Base-by-base conservation (phyloP, 2,113 vertebrate genomes). In the Marcusenius ussheri region DNA sequence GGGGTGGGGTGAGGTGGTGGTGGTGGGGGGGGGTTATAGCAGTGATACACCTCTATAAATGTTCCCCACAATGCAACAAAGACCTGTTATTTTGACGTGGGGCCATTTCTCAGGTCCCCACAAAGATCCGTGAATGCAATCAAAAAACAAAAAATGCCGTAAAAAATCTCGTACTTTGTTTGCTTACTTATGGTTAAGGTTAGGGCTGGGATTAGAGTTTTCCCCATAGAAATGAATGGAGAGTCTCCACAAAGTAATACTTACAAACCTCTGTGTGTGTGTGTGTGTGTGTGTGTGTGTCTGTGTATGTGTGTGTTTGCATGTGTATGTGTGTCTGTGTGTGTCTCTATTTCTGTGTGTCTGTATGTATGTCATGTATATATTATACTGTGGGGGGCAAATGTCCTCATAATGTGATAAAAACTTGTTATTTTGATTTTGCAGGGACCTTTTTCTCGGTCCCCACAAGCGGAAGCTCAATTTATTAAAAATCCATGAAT, bases 1-100 rank as follows among this genome's bases (percentile, higher is more conserved):
- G 51, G 4, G 15, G 3, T 3, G 50, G 50, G 50, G 93, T 15
- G 50, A 17, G 50, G 93, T 94, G 93, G 92, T 8, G n/a, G 42
- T 3, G 21, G 24, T 0, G 56, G 1, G 10, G 11, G 31, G 70
- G 70, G 70, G 70, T 15, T 39, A 17, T 17, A 77, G 13, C 70
- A 0, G 31, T 77, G 9, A 66, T 27, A 66, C 58, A 11, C 70
- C 31, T 53, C 51, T 19, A 53, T 53, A 19, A 21, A 21, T 53
- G 17, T 53, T 53, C 17, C 51, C 17, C 51, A 53, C 51, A 53
- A 53, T 53, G 51, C 17, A 53, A 53, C 4, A 53, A 19, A 53
- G 21, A 21, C 4, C 51, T 53, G 51, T 53, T 53, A 53, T 53
- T 53, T 19, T 21, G 17, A 53, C 5, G 0, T 53, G 51, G 17